phyloP scores from a whole-genome alignment of 2,888 invertebrate species.

The Priocnemis perturbator region DNA sequence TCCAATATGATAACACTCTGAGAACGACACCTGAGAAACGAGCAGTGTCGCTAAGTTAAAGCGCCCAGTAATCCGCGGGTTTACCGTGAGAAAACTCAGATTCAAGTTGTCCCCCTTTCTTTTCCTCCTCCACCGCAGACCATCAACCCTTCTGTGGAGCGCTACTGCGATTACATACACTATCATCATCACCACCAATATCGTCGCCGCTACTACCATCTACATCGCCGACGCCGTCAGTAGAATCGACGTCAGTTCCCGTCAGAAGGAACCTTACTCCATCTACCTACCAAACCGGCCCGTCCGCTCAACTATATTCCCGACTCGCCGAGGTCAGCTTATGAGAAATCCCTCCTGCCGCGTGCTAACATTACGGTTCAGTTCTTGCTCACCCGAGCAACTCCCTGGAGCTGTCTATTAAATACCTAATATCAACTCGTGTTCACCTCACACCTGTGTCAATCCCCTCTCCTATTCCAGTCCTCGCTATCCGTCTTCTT shows the following conservation, averaged over 20 bases:
- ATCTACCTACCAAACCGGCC: conserved; percentile 31
- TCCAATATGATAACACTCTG: conserved; percentile 68
- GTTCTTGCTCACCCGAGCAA: conserved; percentile 61
- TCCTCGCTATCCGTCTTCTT: conserved; percentile 1
- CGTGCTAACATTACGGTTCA: conserved; percentile 65
- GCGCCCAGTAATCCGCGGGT: conserved; percentile 68
- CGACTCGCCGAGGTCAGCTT: conserved; percentile 64
- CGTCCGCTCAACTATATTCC: conserved; percentile 60
- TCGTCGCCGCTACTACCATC: conserved; percentile 18
- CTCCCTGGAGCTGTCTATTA: conserved; percentile 69
- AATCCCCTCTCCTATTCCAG: conserved; percentile 2
- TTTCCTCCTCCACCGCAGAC: conserved; percentile 44
- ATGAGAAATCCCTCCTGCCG: conserved; percentile 69
- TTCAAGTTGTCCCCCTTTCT: conserved; percentile 66
- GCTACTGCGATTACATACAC: conserved; percentile 16
- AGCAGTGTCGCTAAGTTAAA: conserved; percentile 67
- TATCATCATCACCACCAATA: conserved; percentile 12
- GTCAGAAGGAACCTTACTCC: conserved; percentile 37
- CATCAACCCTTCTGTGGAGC: background rate
- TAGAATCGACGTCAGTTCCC: conserved; percentile 45
- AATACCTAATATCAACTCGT: conserved; percentile 71
- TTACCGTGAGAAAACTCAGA: conserved; percentile 69
- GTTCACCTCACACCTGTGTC: conserved; percentile 26
- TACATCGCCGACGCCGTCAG: conserved; percentile 21
- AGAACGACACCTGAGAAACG: conserved; percentile 70